Evolutionary conservation across 1,140 invertebrate species (phyloP).

Genomic region (Drosophila seguyi): DNA sequence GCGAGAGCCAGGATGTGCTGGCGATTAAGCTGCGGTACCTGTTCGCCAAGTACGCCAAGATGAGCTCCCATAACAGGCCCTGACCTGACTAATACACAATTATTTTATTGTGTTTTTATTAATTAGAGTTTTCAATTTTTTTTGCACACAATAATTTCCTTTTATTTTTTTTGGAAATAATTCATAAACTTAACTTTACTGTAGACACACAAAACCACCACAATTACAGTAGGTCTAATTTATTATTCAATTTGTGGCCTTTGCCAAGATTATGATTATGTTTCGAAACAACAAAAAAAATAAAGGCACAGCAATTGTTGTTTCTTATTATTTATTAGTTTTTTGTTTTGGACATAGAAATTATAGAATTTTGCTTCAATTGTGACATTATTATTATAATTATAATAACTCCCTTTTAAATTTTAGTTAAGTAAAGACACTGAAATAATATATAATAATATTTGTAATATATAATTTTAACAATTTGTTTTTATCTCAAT

Average conservation of each 20-base stretch:
- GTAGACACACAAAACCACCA: not conserved
- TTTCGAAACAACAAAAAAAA: not conserved
- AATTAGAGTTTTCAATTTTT: not conserved
- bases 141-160: no score
- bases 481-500: not conserved
- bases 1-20: conserved; percentile 19
- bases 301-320: not conserved
- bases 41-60: conserved; percentile 42
- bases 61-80: not conserved
- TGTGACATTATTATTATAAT: not conserved
- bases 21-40: conserved; percentile 19
- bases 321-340: not conserved
- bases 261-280: not conserved
- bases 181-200: no score
- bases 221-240: not conserved
- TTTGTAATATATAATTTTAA: not conserved
- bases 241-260: not conserved
- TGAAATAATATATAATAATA: not conserved
- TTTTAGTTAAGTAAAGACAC: not conserved
- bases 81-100: not conserved
- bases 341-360: not conserved
- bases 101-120: not conserved
- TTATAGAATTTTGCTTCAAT: not conserved
- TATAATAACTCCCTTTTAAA: not conserved
- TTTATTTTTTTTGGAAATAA: not conserved